Evolutionary conservation across 2,113 vertebrate genomes (phyloP).

Genomic region (Archocentrus centrarchus): DNA sequence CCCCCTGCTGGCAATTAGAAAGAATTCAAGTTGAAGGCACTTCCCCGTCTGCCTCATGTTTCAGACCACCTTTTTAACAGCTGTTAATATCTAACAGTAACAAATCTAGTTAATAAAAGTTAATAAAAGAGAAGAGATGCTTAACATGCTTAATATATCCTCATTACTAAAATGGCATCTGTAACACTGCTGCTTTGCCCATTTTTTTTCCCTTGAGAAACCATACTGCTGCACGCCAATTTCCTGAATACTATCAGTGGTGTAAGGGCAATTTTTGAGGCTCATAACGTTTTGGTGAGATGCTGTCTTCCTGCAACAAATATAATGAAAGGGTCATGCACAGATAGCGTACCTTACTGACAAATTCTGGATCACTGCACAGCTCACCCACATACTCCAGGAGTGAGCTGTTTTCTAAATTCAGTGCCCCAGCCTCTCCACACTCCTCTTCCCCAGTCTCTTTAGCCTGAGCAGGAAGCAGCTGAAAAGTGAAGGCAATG

Average conservation of each 20-base stretch:
- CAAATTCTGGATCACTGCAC: constrained; percentile 71
- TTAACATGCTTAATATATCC: too few species aligned
- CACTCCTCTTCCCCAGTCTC: background rate
- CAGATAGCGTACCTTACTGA: constrained; percentile 64
- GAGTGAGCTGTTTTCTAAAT: constrained; percentile 30
- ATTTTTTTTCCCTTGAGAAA: too few species aligned
- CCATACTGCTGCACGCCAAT: too few species aligned
- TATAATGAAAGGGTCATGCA: background rate
- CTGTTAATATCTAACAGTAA: background rate
- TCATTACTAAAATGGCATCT: too few species aligned
- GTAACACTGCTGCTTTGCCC: too few species aligned
- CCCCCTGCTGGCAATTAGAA: background rate
- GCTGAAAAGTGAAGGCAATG: background rate
- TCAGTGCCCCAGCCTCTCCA: background rate
- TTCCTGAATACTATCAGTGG: too few species aligned
- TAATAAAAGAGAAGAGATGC: too few species aligned
- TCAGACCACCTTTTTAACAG: background rate
- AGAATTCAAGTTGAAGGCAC: background rate
- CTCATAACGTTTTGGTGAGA: background rate
- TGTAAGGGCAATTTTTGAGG: background rate
- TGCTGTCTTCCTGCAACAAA: background rate
- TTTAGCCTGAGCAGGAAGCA: background rate
- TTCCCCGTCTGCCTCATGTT: background rate
- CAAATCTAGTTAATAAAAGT: background rate
- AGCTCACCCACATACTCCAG: constrained; percentile 72